Evolutionary conservation across 2,113 vertebrate species (phyloP).

Genomic region (western clawed frog (Xenopus tropicalis)): UCB_Xtro_10.0 CM004451.2:50990501-50991000

Average conservation of each 20-base stretch:
- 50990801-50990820: constrained; percentile 27
- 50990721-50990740: constrained; percentile 38
- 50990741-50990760: constrained; percentile 17
- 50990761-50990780: constrained; percentile 35
- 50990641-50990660: constrained; percentile 16
- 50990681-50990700: constrained; percentile 36
- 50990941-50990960: constrained; percentile 43
- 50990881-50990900: constrained; percentile 43
- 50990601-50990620: constrained; percentile 25
- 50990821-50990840: constrained; percentile 36
- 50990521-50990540: constrained; percentile 6
- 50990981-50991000: constrained; percentile 3
- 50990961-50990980: constrained; percentile 29
- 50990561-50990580: constrained; percentile 39
- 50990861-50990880: constrained; percentile 44
- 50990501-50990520: constrained; percentile 14
- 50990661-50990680: constrained; percentile 26
- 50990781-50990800: constrained; percentile 18
- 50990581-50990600: constrained; percentile 39
- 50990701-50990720: constrained; percentile 27
- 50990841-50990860: constrained; percentile 43
- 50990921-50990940: constrained; percentile 30
- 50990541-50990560: constrained; percentile 37
- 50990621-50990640: constrained; percentile 26
- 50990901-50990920: constrained; percentile 44